A percentile compares a stretch with the other conserved stretches of the same genome.
phyloP scores from a whole-genome alignment of 2,888 invertebrate genomes.

The Euplagia quadripunctaria region DNA sequence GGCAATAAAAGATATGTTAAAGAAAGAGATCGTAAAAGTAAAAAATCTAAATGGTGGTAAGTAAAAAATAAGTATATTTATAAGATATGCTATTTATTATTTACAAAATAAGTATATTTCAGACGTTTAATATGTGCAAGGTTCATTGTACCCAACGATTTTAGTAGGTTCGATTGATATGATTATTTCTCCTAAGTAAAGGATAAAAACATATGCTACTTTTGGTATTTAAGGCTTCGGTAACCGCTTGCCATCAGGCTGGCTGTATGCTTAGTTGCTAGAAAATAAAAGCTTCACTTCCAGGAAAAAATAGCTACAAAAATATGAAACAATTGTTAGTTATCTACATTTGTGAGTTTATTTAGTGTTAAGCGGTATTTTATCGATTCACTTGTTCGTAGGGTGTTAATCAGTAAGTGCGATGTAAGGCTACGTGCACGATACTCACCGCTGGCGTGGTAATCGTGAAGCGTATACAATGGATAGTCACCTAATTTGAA shows the following conservation, averaged over 20 bases:
- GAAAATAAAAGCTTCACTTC: background rate
- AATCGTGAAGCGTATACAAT: slow-evolving; percentile 83
- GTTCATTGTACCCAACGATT: no score
- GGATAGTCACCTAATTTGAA: slow-evolving; percentile 87
- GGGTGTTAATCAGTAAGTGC: slow-evolving; percentile 60
- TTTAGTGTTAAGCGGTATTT: slow-evolving; percentile 48
- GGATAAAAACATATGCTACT: no score
- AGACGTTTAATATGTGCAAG: no score
- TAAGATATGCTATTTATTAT: no score
- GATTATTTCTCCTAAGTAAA: no score
- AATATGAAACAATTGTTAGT: slow-evolving; percentile 21
- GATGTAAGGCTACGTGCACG: slow-evolving; percentile 68
- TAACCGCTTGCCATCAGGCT: background rate
- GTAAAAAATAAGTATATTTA: no score
- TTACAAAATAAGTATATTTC: no score
- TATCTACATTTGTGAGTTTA: slow-evolving; percentile 35
- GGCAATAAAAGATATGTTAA: no score
- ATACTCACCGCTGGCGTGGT: slow-evolving; percentile 82
- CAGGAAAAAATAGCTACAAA: background rate
- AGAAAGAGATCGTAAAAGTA: no score
- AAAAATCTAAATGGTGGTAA: no score
- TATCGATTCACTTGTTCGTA: slow-evolving; percentile 58
- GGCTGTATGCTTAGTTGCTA: background rate
- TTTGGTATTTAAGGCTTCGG: no score
- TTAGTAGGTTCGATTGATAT: no score